A percentile compares a stretch with the other conserved stretches of the same genome.
Conservation (phyloP, 2,888 invertebrate genomes). For the Salpingus planirostris region DNA sequence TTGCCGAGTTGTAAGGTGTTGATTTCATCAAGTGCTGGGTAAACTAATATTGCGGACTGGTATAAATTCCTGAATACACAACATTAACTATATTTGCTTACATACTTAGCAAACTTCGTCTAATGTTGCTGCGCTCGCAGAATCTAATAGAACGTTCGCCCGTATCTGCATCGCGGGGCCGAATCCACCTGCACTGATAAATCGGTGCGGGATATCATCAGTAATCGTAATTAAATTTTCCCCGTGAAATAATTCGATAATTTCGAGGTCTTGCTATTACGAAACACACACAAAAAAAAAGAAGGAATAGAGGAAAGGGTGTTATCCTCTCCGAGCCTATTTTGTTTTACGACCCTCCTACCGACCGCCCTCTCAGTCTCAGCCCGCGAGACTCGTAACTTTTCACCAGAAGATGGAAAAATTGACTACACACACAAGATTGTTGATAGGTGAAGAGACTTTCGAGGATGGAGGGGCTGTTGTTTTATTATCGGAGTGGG, state of each 20-base stretch:
- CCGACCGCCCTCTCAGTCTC: constrained; percentile 12
- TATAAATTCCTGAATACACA: constrained; percentile 37
- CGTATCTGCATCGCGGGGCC: too few species aligned
- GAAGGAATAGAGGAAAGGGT: constrained; percentile 10
- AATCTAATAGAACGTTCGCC: constrained; percentile 2
- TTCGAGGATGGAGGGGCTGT: constrained; percentile 9
- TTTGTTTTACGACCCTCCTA: constrained; percentile 18
- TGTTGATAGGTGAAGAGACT: constrained; percentile 14
- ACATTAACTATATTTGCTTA: constrained; percentile 37
- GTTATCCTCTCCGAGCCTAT: constrained; percentile 17
- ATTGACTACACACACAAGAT: constrained; percentile 21
- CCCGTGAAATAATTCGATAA: too few species aligned
- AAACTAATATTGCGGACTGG: constrained; percentile 36
- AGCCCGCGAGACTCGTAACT: constrained; percentile 21
- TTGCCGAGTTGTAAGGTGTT: constrained; percentile 32
- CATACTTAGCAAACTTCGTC: constrained; percentile 24
- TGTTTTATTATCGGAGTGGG: constrained; percentile 26
- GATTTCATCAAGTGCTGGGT: constrained; percentile 39
- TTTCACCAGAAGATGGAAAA: constrained; percentile 21
- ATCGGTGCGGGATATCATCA: too few species aligned
- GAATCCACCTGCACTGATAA: too few species aligned
- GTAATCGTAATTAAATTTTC: too few species aligned
- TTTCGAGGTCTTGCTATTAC: too few species aligned
- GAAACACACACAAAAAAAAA: too few species aligned
- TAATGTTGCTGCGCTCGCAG: constrained; percentile 11